Conservation (phyloP, 2,797 vertebrate species). For the Euphonia xanthogaster region DNA sequence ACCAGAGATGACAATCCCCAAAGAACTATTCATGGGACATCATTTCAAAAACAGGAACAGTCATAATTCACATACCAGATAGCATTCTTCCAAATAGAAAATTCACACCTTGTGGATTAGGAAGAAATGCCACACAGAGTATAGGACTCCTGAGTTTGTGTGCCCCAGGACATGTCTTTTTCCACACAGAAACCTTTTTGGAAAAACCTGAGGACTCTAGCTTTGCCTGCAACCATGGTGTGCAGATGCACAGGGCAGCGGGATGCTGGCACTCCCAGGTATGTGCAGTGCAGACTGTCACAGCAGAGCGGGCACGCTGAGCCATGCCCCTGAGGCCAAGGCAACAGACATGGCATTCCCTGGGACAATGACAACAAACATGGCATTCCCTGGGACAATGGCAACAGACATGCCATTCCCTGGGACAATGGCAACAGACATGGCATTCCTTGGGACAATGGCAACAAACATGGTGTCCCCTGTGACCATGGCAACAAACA, state of each 20-base stretch:
- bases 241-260: neutral
- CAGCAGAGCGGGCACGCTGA: rapidly evolving
- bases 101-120: rapidly evolving
- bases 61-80: neutral
- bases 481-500: neutral
- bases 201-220: neutral
- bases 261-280: no score
- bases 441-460: neutral
- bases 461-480: rapidly evolving
- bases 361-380: no score
- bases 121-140: neutral
- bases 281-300: rapidly evolving
- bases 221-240: rapidly evolving
- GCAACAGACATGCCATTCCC: no score
- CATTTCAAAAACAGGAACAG: neutral
- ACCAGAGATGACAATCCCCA: neutral
- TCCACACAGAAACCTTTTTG: neutral
- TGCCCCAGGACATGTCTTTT: neutral
- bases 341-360: neutral
- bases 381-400: rapidly evolving
- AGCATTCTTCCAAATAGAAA: neutral
- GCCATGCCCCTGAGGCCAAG: rapidly evolving
- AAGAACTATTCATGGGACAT: neutral
- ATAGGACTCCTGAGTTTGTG: neutral
- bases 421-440: no score